Percentiles rank a stretch among this genome's conserved stretches.
Evolutionary conservation across 2,888 invertebrate genomes (phyloP).

Genomic region (Hydraecia micacea): DNA sequence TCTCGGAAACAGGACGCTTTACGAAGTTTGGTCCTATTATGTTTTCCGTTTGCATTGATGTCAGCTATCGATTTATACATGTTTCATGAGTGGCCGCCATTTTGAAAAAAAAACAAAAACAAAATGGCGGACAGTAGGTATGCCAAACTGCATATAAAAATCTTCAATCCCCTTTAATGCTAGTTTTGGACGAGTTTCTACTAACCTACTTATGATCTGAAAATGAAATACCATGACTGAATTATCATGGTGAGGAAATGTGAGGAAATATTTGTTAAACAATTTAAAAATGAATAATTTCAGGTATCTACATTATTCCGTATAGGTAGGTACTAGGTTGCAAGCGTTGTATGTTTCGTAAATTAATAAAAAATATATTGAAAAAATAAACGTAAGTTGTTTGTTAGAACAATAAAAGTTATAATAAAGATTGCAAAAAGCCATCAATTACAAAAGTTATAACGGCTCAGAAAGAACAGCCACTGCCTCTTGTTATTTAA

Average conservation of each 20-base stretch:
- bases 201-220: neutral
- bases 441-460: slow-evolving; percentile 15
- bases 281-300: neutral
- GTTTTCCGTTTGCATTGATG: neutral
- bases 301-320: neutral
- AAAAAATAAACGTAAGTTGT: neutral
- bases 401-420: neutral
- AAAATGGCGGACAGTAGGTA: neutral
- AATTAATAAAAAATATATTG: neutral
- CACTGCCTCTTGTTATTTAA: neutral
- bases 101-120: neutral
- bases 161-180: neutral
- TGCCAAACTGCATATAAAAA: neutral
- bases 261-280: neutral
- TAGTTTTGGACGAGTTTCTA: neutral
- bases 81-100: neutral
- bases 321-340: neutral
- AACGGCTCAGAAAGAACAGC: slow-evolving; percentile 2
- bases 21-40: neutral
- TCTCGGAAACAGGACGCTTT: neutral
- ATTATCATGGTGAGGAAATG: neutral
- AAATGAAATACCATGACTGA: neutral
- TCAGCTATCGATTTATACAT: neutral
- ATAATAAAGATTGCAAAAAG: slow-evolving; percentile 4
- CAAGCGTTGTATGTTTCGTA: neutral